Base-by-base conservation (phyloP, 2,113 vertebrate genomes). In the Elachura formosa region DNA sequence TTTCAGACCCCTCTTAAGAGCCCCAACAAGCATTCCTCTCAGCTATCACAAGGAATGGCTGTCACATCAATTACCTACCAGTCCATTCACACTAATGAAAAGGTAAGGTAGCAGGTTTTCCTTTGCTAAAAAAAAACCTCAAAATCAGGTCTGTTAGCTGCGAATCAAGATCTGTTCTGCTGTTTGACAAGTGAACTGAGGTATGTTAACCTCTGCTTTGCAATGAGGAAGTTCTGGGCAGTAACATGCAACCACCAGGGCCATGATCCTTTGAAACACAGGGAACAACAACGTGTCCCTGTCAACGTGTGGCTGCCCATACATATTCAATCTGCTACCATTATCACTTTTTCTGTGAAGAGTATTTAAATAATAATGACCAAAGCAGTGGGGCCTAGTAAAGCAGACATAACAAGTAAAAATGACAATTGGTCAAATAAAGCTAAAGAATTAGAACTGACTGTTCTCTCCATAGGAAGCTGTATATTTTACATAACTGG, bases 261-360 rank as follows among this genome's bases (percentile, higher is more conserved):
- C 22, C 41, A 43, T 0, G 1, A 38, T 72, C 6, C 38, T 21
- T n/a, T 76, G 36, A 40, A 64, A 51, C 6, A 8, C 1, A 0
- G 51, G 9, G 25, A 14, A 33, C 14, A 66, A 36, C 1, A 0
- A 36, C 1, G 3, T 38, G 43, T 20, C 15, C 45, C 45, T 41
- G 38, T 24, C 58, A 67, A 33, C 38, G n/a, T n/a, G 34, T 16
- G 20, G 48, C 28, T 67, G 48, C 49, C 73, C 14, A 16, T 12
- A 31, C 15, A 10, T 6, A 43, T 72, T 75, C 73, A 31, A 62
- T 51, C 26, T 79, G 43, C 38, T 54, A 5, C 14, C 4, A 0
- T 13, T 41, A 63, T 14, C 4, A 40, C 28, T 45, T 34, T 73
- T 77, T 33, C 28, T 59, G 43, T 31, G 16, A 41, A 78, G 13